A percentile compares a stretch with the other conserved stretches of the same genome.
These are phyloP conservation scores for Uromys caudimaculatus DNA, from an alignment of 2,797 vertebrate genomes.

Conservation along the genomic window DNA sequence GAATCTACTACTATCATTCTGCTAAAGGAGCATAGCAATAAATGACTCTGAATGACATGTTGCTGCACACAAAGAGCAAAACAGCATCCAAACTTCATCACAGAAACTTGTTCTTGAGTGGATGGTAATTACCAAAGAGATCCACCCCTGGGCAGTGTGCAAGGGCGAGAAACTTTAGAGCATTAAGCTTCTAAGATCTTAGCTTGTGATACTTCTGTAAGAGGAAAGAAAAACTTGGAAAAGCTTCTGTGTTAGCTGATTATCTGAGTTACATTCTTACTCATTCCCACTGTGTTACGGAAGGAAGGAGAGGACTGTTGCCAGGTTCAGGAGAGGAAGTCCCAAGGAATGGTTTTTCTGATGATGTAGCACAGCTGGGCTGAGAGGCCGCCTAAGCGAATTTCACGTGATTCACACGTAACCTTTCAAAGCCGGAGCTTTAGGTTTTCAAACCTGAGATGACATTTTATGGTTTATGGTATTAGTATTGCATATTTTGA, in stretches of 20 bases:
- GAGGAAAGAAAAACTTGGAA: neutral
- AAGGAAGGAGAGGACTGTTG: neutral
- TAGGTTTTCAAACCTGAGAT: neutral
- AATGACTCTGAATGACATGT: neutral
- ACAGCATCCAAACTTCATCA: neutral
- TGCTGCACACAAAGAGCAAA: neutral
- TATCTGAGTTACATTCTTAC: neutral
- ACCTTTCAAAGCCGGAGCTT: neutral
- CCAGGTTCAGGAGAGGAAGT: neutral
- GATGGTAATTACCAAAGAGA: neutral
- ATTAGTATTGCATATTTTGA: neutral
- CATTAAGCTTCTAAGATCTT: neutral
- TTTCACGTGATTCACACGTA: neutral
- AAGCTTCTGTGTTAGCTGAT: neutral
- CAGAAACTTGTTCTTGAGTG: neutral
- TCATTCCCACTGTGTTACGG: neutral
- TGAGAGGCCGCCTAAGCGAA: neutral
- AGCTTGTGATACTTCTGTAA: constrained; percentile 22
- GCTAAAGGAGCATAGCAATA: neutral
- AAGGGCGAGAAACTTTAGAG: neutral
- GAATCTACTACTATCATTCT: neutral
- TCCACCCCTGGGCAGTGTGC: neutral
- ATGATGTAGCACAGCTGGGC: neutral
- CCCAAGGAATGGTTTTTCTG: neutral
- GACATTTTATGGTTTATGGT: neutral